A percentile compares a stretch with the other conserved stretches of the same genome.
Evolutionary conservation across 2,888 invertebrate genomes (phyloP).

Genomic region (Notocelia uddmanniana): DNA sequence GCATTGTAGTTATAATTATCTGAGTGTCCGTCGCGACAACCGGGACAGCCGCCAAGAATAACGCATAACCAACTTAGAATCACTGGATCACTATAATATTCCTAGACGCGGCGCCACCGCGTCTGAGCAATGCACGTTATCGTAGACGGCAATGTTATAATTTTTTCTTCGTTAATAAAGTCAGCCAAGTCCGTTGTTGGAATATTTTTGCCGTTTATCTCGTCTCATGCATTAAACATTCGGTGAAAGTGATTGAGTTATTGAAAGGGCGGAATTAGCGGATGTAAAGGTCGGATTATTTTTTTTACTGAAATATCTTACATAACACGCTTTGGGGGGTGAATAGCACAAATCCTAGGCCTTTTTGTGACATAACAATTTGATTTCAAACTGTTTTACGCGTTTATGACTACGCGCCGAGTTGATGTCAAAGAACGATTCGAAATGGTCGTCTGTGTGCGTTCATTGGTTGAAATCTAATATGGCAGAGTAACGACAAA

Average conservation of each 20-base stretch:
- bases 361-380: not conserved
- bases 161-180: slow-evolving; percentile 55
- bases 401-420: no score
- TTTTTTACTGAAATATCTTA: slow-evolving; percentile 17
- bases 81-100: slow-evolving; percentile 46
- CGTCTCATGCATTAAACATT: slow-evolving; percentile 69
- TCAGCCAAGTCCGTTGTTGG: slow-evolving; percentile 53
- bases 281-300: slow-evolving; percentile 50
- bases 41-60: slow-evolving; percentile 33
- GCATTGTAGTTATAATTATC: slow-evolving; percentile 16
- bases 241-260: slow-evolving; percentile 52
- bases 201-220: slow-evolving; percentile 58
- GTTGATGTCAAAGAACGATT: not conserved
- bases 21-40: slow-evolving; percentile 8
- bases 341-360: not conserved
- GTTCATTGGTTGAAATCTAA: not conserved
- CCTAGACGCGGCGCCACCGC: slow-evolving; percentile 49
- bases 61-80: slow-evolving; percentile 39
- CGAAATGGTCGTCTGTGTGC: not conserved
- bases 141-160: slow-evolving; percentile 46
- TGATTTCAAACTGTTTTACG: no score
- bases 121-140: slow-evolving; percentile 51
- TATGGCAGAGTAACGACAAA: slow-evolving; percentile 4
- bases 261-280: slow-evolving; percentile 34
- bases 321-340: not conserved